Base-by-base conservation (phyloP, 2,113 vertebrate genomes). In the Neopipo cinnamomea region DNA sequence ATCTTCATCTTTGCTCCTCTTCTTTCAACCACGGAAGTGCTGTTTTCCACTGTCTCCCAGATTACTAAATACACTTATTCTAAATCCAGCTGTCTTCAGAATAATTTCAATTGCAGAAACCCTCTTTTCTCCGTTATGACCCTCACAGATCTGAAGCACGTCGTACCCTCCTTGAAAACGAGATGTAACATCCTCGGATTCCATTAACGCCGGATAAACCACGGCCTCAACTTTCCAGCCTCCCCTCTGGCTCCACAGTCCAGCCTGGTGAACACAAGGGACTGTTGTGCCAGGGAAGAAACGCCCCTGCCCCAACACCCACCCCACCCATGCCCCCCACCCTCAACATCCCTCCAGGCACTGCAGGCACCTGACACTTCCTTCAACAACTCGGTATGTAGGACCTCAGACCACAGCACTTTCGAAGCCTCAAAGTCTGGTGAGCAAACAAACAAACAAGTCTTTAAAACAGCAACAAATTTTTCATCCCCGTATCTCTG, bases 71-170 rank as follows among this genome's bases (percentile, higher is more conserved):
- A 62, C 5, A 42, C 8, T 68, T 55, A 61, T 1, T 68, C 44
- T 49, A 81, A 89, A 93, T 14, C 47, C 70, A 89, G 39, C 35
- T 61, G 22, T 47, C 55, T 72, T 50, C 81, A 85, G 52, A 79
- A 44, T n/a, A 31, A 87, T 41, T 91, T 59, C 42, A 49, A 8
- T 76, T 65, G 44, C 35, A 41, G 42, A 87, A 72, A 30, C 79
- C 24, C n/a, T 62, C 50, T 70, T 61, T 65, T 39, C 41, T 39
- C 53, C 1, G 0, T n/a, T 47, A 79, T 0, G 0, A 46, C 30
- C 23, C 68, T 78, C 9, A 70, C 0, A 33, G 58, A 61, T 24
- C 6, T 27, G 30, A 88, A 75, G 33, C 58, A 73, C 0, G 0
- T 6, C 10, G 4, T 8, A n/a, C 24, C n/a, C 24, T 35, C 62